Evolutionary conservation across 2,113 vertebrate genomes (phyloP).

Genomic region (Callopanchax toddi): DNA sequence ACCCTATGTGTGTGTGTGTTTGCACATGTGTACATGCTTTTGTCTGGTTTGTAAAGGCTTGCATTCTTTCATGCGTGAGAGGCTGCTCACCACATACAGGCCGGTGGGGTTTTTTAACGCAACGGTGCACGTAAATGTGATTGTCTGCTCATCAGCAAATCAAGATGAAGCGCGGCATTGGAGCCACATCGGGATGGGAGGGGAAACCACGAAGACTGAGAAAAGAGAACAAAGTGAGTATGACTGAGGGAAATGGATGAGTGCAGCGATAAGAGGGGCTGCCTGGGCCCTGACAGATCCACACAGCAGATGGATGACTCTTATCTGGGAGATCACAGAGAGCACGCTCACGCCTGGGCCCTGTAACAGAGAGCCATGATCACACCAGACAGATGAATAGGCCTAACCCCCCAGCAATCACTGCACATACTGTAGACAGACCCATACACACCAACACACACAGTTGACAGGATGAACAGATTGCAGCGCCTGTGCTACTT

Average conservation of each 20-base stretch:
- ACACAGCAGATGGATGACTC: constrained; percentile 76
- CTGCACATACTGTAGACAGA: constrained; percentile 29
- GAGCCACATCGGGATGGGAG: constrained; percentile 26
- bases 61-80: constrained; percentile 23
- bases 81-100: background rate
- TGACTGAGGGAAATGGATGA: constrained; percentile 68
- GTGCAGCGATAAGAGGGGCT: constrained; percentile 71
- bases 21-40: constrained; percentile 16
- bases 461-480: constrained; percentile 63
- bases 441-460: constrained; percentile 23
- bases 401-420: constrained; percentile 55
- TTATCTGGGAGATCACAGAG: constrained; percentile 76
- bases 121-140: background rate
- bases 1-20: constrained; percentile 24
- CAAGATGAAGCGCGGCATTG: constrained; percentile 55
- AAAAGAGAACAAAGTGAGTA: constrained; percentile 36
- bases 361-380: constrained; percentile 64
- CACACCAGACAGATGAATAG: constrained; percentile 77
- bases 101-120: background rate
- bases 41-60: constrained; percentile 23
- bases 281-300: constrained; percentile 70
- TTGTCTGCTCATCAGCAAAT: constrained; percentile 40
- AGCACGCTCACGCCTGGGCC: constrained; percentile 65
- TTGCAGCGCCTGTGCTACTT: constrained; percentile 56
- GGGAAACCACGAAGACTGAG: constrained; percentile 14